A percentile compares a stretch with the other conserved stretches of the same genome.
phyloP scores from a whole-genome alignment of 2,797 vertebrate species.

The Sphaeramia orbicularis region DNA sequence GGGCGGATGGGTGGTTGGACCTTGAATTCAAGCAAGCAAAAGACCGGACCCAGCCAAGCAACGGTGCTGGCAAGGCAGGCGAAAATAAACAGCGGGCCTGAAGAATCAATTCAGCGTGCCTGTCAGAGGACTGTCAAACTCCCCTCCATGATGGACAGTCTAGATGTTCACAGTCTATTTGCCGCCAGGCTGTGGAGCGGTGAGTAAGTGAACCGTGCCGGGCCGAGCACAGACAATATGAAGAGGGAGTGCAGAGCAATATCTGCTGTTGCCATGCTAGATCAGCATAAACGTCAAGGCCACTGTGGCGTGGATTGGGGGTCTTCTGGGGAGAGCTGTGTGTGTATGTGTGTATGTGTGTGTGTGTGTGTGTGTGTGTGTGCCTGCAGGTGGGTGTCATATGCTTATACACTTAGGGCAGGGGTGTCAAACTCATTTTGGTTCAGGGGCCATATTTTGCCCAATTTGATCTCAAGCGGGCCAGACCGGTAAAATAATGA shows the following conservation, averaged over 20 bases:
- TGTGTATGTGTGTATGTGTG: too few relatives aligned
- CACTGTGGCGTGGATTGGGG: conserved; percentile 53
- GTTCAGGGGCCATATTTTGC: too few relatives aligned
- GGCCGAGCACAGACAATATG: conserved; percentile 74
- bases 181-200: conserved; percentile 68
- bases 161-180: conserved; percentile 81
- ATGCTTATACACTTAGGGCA: not conserved
- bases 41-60: conserved; percentile 43
- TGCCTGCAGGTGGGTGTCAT: not conserved
- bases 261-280: conserved; percentile 76
- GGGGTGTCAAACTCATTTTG: too few relatives aligned
- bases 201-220: conserved; percentile 79
- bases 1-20: conserved; percentile 35
- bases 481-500: too few relatives aligned
- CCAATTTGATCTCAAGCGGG: too few relatives aligned
- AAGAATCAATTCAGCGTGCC: conserved; percentile 79
- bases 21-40: conserved; percentile 56
- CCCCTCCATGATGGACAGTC: conserved; percentile 78
- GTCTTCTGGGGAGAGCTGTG: conserved; percentile 38
- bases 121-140: conserved; percentile 81
- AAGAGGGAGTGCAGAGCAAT: conserved; percentile 78
- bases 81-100: conserved; percentile 81
- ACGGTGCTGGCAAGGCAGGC: conserved; percentile 43
- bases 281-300: conserved; percentile 83
- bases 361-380: conserved; percentile 8